phyloP scores from a whole-genome alignment of 2,113 vertebrate genomes.

The Bufo bufo region DNA sequence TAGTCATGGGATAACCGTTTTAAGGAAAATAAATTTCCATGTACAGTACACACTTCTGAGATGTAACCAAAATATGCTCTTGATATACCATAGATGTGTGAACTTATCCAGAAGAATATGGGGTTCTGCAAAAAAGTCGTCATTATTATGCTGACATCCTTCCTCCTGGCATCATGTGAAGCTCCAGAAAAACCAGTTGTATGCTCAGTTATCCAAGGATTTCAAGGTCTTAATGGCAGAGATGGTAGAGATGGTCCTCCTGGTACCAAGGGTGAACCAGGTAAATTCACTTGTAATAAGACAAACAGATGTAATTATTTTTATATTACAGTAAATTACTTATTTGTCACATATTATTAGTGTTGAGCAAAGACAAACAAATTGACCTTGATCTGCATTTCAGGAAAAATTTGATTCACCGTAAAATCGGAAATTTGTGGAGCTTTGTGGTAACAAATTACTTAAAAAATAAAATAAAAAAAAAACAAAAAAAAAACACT shows the following conservation, averaged over 20 bases:
- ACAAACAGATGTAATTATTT: neutral
- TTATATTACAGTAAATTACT: neutral
- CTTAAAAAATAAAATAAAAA: too few relatives aligned
- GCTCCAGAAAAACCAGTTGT: neutral
- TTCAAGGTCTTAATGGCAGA: constrained; percentile 11
- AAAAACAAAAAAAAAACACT: too few relatives aligned
- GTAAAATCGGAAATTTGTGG: too few relatives aligned
- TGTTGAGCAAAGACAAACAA: too few relatives aligned
- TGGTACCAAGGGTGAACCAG: constrained; percentile 6
- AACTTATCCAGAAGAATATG: neutral
- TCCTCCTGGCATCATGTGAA: neutral
- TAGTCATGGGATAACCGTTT: neutral
- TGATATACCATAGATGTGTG: neutral
- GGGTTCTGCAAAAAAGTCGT: neutral
- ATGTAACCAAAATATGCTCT: neutral
- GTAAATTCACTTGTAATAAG: neutral
- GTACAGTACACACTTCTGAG: neutral
- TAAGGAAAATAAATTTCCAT: neutral
- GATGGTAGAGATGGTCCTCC: neutral
- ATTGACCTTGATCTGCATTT: too few relatives aligned
- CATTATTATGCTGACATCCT: neutral
- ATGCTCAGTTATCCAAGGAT: constrained; percentile 19
- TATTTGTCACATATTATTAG: neutral
- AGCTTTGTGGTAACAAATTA: too few relatives aligned
- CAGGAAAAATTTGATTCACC: too few relatives aligned